phyloP scores from a whole-genome alignment of 2,113 vertebrate species.

The Nothobranchius furzeri region DNA sequence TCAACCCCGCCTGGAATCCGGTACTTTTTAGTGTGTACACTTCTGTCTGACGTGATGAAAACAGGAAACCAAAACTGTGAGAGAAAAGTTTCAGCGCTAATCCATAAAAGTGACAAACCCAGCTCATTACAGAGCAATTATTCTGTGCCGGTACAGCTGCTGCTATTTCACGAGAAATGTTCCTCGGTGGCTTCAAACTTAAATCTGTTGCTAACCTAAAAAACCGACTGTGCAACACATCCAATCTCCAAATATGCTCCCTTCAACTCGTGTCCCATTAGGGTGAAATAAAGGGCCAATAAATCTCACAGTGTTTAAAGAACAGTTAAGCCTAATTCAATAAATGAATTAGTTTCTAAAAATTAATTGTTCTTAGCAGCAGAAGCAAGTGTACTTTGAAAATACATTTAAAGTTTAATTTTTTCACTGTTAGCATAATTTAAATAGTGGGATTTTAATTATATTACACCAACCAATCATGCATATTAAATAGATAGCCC shows the following conservation, averaged over 20 bases:
- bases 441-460: constrained; percentile 81
- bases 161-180: constrained; percentile 55
- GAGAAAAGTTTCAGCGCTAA: constrained; percentile 13
- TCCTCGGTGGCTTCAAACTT: constrained; percentile 49
- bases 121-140: constrained; percentile 44
- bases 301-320: constrained; percentile 70
- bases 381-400: constrained; percentile 79
- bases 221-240: constrained; percentile 57
- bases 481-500: constrained; percentile 79
- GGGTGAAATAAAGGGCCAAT: constrained; percentile 72
- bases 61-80: constrained; percentile 10
- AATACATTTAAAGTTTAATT: constrained; percentile 82
- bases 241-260: constrained; percentile 58
- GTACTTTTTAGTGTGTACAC: too few relatives aligned
- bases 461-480: constrained; percentile 80
- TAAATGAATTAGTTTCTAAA: constrained; percentile 76
- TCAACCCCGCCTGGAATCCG: too few relatives aligned
- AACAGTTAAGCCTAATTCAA: constrained; percentile 77
- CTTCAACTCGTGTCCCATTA: constrained; percentile 74
- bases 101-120: constrained; percentile 29
- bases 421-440: constrained; percentile 78
- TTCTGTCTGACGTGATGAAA: constrained; percentile 15
- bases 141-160: constrained; percentile 32
- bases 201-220: constrained; percentile 61
- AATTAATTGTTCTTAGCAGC: constrained; percentile 78